These are phyloP conservation scores for Phoxinus dragarum DNA, from an alignment of 2,797 vertebrate species.

Conservation along the genomic window DNA sequence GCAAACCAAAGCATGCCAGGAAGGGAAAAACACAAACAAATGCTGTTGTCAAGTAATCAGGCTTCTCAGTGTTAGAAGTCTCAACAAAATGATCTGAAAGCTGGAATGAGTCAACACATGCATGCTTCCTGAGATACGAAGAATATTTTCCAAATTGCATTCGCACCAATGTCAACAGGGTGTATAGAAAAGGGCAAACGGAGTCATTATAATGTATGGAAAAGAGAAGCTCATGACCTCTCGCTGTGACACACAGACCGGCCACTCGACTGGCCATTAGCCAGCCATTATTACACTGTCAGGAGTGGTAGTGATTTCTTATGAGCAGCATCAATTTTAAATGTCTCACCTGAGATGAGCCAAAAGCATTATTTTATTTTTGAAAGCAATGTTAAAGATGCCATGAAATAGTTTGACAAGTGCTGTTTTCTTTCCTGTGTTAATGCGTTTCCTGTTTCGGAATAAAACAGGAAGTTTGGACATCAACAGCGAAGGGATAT, in stretches of 20 bases:
- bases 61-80: neutral
- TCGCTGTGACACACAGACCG: conserved; percentile 2
- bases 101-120: neutral
- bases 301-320: neutral
- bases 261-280: neutral
- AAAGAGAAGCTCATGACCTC: conserved; percentile 36
- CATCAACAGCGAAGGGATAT: no score
- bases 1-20: neutral
- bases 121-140: neutral
- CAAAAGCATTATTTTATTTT: neutral
- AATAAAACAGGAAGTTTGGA: neutral
- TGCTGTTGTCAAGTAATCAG: neutral
- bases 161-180: conserved; percentile 11
- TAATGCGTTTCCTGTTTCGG: neutral
- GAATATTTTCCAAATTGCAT: neutral
- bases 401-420: neutral
- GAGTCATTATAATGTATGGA: conserved; percentile 39
- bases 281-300: conserved; percentile 26
- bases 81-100: neutral
- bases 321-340: neutral
- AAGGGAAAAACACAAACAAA: no score
- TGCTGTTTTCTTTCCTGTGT: neutral
- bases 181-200: neutral
- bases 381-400: neutral
- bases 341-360: neutral